Conservation (phyloP, 2,888 invertebrate species). For the Allygus modestus region DNA sequence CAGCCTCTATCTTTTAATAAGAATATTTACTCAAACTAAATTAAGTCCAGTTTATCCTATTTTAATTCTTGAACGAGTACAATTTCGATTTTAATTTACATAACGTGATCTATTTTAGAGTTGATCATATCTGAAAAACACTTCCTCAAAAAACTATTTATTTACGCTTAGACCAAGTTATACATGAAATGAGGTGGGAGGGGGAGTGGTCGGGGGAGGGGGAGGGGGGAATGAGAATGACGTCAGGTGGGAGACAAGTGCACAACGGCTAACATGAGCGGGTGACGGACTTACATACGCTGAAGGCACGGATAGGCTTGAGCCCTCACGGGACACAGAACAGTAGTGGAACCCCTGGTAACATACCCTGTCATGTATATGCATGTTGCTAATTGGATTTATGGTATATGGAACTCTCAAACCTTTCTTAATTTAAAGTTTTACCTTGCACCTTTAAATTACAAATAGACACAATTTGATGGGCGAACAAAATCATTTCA, state of each 20-base stretch:
- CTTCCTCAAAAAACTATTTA: too few relatives aligned
- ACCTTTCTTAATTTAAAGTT: background rate
- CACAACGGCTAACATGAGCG: slow-evolving; percentile 67
- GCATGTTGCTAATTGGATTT: slow-evolving; percentile 72
- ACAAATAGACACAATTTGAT: background rate
- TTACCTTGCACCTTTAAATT: background rate
- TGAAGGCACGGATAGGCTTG: slow-evolving; percentile 90
- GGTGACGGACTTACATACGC: slow-evolving; percentile 78
- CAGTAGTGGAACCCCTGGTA: slow-evolving; percentile 78
- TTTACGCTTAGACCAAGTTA: too few relatives aligned
- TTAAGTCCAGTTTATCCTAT: too few relatives aligned
- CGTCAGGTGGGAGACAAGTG: slow-evolving; percentile 47
- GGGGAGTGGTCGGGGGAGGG: too few relatives aligned
- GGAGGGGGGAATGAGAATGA: background rate
- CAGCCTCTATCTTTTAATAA: too few relatives aligned
- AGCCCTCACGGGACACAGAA: slow-evolving; percentile 82
- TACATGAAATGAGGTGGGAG: too few relatives aligned
- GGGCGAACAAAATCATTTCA: background rate
- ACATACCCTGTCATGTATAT: slow-evolving; percentile 55
- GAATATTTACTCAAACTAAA: too few relatives aligned
- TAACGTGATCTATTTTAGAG: too few relatives aligned
- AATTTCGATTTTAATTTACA: too few relatives aligned
- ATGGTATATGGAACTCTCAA: slow-evolving; percentile 64
- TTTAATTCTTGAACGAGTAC: too few relatives aligned
- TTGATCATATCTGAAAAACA: too few relatives aligned